Base-by-base conservation (phyloP, 2,113 vertebrate genomes). In the Galeopterus variegatus region DNA sequence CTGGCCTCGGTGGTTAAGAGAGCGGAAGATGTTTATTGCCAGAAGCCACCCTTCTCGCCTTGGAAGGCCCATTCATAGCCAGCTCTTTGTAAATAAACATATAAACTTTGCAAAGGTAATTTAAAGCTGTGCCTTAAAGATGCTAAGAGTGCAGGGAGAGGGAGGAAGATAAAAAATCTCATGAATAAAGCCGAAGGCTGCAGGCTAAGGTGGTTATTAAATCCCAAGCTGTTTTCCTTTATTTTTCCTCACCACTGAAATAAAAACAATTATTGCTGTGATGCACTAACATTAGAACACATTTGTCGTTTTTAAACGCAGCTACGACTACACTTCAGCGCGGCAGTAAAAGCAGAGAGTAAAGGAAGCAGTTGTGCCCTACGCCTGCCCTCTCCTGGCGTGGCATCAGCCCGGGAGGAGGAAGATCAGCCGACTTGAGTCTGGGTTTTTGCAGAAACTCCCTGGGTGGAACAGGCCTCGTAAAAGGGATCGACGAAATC, bases 91-190 rank as follows among this genome's bases (percentile, higher is more conserved):
- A 99, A 99, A 99, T 99, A 99, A 99, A 98, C 98, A 98, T 98
- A 98, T 98, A 99, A 98, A 98, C 98, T 99, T 98, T 98, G 98
- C 98, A 98, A 98, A 98, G 98, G 98, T 98, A 99, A 99, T 99
- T 98, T 99, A 99, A 98, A 98, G 98, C 98, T 95, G 94, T 73
- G 98, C 97, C 98, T 98, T 98, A 98, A 98, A 98, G 98, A 98
- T 96, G 95, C 97, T 96, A 95, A 97, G 98, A 98, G 97, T 93
- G 95, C 96, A 95, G 91, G 52, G 86, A 98, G 98, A 98, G 96
- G 95, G 95, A 81, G 60, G 41, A 80, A 98, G 97, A 98, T 98
- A 98, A 98, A 98, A 98, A 98, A 98, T 98, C 98, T 98, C 98
- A 98, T 98, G 98, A 99, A 99, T 99, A 99, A 99, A 98, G 98